A percentile compares a stretch with the other conserved stretches of the same genome.
Conservation (phyloP, 2,888 invertebrate species). For the Phyllotreta striolata region DNA sequence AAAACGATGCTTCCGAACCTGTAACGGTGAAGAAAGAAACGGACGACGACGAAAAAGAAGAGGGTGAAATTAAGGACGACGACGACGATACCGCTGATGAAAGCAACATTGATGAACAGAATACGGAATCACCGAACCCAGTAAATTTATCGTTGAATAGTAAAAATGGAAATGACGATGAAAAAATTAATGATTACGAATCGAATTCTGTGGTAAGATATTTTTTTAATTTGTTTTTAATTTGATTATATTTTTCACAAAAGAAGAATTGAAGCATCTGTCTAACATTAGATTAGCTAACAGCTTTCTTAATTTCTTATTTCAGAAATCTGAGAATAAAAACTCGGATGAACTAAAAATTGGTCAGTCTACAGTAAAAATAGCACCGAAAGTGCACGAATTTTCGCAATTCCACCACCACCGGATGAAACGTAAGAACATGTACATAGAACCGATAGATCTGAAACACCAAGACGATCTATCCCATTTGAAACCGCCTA, state of each 20-base stretch:
- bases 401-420: slow-evolving; percentile 60
- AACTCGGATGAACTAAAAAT: slow-evolving; percentile 65
- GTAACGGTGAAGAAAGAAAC: slow-evolving; percentile 52
- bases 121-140: slow-evolving; percentile 81
- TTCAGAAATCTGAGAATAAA: slow-evolving; percentile 53
- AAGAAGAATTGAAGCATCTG: background rate
- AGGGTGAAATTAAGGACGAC: slow-evolving; percentile 62
- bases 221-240: slow-evolving; percentile 2
- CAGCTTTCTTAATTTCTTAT: slow-evolving; percentile 17
- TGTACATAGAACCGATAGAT: slow-evolving; percentile 74
- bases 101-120: slow-evolving; percentile 63
- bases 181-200: slow-evolving; percentile 51
- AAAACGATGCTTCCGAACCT: slow-evolving; percentile 50
- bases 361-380: slow-evolving; percentile 69
- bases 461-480: slow-evolving; percentile 76
- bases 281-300: background rate
- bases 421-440: slow-evolving; percentile 68
- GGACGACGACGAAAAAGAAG: slow-evolving; percentile 63
- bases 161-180: slow-evolving; percentile 62
- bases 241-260: slow-evolving; percentile 1
- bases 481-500: slow-evolving; percentile 70
- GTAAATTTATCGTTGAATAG: slow-evolving; percentile 78
- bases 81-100: slow-evolving; percentile 57
- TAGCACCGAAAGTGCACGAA: slow-evolving; percentile 69
- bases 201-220: slow-evolving; percentile 50